Conservation (phyloP, 2,888 invertebrate genomes). For the Criorhina ranunculi region DNA sequence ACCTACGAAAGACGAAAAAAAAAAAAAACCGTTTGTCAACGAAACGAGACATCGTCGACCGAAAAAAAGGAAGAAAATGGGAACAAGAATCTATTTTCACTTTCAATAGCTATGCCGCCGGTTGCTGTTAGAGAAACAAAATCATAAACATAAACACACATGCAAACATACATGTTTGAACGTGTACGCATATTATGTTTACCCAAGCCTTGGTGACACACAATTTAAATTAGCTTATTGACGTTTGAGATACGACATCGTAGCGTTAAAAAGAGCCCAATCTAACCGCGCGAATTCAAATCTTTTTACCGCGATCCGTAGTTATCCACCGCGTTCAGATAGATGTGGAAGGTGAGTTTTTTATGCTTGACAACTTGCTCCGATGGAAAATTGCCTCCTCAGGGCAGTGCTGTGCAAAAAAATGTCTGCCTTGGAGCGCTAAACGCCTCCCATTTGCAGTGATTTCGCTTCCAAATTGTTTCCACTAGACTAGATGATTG, state of each 20-base stretch:
- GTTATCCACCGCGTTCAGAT: too few relatives aligned
- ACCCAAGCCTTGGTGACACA: constrained; percentile 22
- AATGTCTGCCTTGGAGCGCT: too few relatives aligned
- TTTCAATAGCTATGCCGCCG: background rate
- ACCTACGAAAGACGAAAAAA: constrained; percentile 11
- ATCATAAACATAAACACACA: constrained; percentile 12
- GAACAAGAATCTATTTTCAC: constrained; percentile 36
- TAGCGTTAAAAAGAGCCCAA: constrained; percentile 19
- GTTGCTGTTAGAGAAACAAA: background rate
- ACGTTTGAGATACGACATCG: constrained; percentile 20
- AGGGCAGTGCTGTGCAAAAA: too few relatives aligned
- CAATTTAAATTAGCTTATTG: constrained; percentile 50
- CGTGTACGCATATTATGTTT: background rate
- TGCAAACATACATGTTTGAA: too few relatives aligned
- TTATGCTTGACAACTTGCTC: too few relatives aligned
- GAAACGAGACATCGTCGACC: constrained; percentile 14
- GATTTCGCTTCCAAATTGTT: too few relatives aligned
- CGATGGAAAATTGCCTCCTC: too few relatives aligned
- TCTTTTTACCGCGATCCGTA: too few relatives aligned
- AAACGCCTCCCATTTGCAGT: too few relatives aligned
- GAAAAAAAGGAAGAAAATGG: constrained; percentile 22
- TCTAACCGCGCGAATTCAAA: too few relatives aligned
- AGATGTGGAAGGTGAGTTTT: too few relatives aligned
- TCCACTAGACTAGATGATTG: too few relatives aligned
- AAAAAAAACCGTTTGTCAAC: constrained; percentile 1